These are phyloP conservation scores for Pantherophis vulpinus DNA, from an alignment of 2,797 vertebrate species.

Conservation along the genomic window DNA sequence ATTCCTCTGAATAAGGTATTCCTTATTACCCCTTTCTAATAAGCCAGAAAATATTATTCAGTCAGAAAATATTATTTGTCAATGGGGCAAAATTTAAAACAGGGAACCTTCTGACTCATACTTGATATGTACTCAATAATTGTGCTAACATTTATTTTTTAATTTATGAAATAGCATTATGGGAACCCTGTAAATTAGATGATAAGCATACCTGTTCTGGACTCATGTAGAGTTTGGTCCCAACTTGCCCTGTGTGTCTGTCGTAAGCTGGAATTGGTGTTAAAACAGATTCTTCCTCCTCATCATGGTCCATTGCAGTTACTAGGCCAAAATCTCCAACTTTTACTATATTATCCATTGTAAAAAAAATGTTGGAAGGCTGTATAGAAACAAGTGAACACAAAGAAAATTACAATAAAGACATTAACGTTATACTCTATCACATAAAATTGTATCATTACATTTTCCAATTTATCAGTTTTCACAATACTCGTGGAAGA, in stretches of 20 bases:
- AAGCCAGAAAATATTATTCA: not conserved
- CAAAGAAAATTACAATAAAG: not conserved
- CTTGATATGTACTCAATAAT: not conserved
- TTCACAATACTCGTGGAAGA: not conserved
- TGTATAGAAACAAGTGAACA: constrained; percentile 55
- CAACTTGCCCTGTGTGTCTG: constrained; percentile 95
- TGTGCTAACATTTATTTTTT: not conserved
- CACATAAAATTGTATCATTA: not conserved
- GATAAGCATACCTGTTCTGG: constrained; percentile 88
- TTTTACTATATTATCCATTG: constrained; percentile 95
- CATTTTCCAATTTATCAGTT: not conserved
- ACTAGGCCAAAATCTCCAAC: constrained; percentile 97
- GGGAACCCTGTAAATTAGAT: not conserved
- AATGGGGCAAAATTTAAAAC: not conserved
- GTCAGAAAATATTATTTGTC: not conserved
- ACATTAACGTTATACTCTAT: not conserved
- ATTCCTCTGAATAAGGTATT: not conserved
- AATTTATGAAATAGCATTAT: not conserved
- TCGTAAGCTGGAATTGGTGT: constrained; percentile 92
- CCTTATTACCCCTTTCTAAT: not conserved
- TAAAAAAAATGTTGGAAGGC: constrained; percentile 99
- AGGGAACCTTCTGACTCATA: not conserved
- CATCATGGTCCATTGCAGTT: constrained; percentile 98
- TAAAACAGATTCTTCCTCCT: constrained; percentile 84
- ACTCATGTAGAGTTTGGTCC: constrained; percentile 99